Evolutionary conservation across 1,140 invertebrate genomes (phyloP), one percentile per base, ranked within the genome.

Genomic region (Homarus americanus): DNA sequence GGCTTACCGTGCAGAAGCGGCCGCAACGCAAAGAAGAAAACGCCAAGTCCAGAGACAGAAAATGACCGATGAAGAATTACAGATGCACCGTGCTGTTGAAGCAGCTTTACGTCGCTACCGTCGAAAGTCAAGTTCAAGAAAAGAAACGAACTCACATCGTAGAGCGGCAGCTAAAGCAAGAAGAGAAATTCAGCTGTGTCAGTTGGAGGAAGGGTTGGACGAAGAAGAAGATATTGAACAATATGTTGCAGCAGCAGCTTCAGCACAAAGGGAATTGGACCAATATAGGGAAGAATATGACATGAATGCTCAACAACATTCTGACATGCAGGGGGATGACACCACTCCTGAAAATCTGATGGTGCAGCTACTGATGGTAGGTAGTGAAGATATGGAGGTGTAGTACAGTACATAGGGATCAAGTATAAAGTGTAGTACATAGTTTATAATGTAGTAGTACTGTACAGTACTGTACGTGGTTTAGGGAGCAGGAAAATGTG

Each of bases 61-160:
- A 34, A 44, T 79, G 76, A 44, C 40, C n/a, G 40, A 79, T n/a
- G 76, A 79, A n/a, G 76, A 79, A 24, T 7, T 79, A n/a, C 76
- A 49, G 20, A 36, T 32, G 40, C 40, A 32, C 3, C 76, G 76
- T 12, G 40, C 76, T 28, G 40, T 36, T 49, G 76, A 69, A 69
- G 63, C 63, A 32, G 63, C 63, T 32, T 32, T 28, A 69, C 63
- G 63, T 32, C 63, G 63, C 63, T 9, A 5, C 12, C n/a, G n/a
- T 28, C n/a, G 63, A 28, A 24, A 69, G 28, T 24, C 63, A 69
- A 32, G 12, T 32, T 32, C 63, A 32, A 69, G 9, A 69, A 7
- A 24, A 69, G 63, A 69, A 32, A 32, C 24, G 12, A 32, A 28
- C 24, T 24, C 63, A 69, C n/a, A 69, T 28, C 63, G 28, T 24